These are phyloP conservation scores for Rhagoletis zephyria DNA, from an alignment of 1,140 invertebrate genomes.

Conservation along the genomic window DNA sequence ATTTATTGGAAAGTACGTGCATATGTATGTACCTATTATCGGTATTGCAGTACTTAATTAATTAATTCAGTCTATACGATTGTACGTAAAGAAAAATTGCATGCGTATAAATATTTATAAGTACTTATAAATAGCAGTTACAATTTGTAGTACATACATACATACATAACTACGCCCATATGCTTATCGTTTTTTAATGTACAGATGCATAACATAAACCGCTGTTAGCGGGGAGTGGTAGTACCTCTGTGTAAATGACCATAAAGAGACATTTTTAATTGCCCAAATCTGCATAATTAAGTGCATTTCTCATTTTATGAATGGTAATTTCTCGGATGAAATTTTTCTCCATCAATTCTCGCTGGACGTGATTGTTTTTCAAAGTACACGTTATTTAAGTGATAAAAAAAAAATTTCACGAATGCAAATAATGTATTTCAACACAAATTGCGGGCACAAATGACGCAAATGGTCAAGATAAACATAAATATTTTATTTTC, in stretches of 20 bases:
- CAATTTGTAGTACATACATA: background rate
- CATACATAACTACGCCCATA: background rate
- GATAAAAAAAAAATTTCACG: background rate
- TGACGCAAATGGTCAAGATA: background rate
- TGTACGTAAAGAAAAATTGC: background rate
- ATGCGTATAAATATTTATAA: background rate
- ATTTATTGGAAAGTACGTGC: too few species aligned
- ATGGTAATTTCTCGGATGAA: background rate
- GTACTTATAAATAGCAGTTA: background rate
- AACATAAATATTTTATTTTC: background rate
- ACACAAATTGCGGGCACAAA: background rate
- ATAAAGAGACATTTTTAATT: slow-evolving; percentile 42
- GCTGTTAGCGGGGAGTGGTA: too few species aligned
- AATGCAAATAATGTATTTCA: background rate
- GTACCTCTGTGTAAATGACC: background rate
- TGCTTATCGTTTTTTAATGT: too few species aligned
- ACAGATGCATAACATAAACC: background rate
- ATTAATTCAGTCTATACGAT: too few species aligned
- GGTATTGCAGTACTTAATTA: too few species aligned
- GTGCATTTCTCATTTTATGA: background rate
- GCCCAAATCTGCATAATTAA: slow-evolving; percentile 29
- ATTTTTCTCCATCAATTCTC: background rate
- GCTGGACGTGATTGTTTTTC: background rate
- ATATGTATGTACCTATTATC: background rate
- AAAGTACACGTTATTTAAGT: slow-evolving; percentile 11